Conservation (phyloP, 2,797 vertebrate species). For the Prionace glauca region DNA sequence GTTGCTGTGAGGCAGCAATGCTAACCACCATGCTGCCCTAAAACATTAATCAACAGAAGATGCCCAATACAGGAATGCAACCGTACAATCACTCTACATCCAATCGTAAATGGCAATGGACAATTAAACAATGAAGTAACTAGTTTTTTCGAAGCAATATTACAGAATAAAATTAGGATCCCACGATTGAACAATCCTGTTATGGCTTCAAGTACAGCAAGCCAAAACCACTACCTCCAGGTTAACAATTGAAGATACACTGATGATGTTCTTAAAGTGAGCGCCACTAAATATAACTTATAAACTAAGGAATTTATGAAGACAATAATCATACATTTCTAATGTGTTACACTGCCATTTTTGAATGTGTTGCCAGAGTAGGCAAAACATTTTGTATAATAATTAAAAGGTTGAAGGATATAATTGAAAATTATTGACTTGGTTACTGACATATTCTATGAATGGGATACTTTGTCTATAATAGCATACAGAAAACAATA, state of each 20-base stretch:
- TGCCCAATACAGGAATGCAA: not conserved
- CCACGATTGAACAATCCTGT: not conserved
- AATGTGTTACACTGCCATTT: not conserved
- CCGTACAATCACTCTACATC: not conserved
- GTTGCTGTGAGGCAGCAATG: too few relatives aligned
- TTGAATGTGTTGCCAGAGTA: not conserved
- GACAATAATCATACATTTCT: not conserved
- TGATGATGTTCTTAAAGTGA: not conserved
- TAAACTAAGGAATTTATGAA: not conserved
- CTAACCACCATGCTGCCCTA: too few relatives aligned
- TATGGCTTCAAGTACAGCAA: not conserved
- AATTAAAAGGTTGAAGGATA: not conserved
- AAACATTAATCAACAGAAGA: not conserved
- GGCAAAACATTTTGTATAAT: not conserved
- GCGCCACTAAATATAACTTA: not conserved
- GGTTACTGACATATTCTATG: not conserved
- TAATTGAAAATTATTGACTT: not conserved
- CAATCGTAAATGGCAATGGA: not conserved
- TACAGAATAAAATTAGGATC: not conserved
- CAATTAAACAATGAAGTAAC: not conserved
- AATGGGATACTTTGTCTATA: too few relatives aligned
- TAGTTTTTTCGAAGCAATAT: not conserved
- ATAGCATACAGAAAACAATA: too few relatives aligned
- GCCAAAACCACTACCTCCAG: not conserved
- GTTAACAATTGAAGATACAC: not conserved